Conservation (phyloP, 53 echinoderm and acorn worm genomes). For the Henricia sp. region DNA sequence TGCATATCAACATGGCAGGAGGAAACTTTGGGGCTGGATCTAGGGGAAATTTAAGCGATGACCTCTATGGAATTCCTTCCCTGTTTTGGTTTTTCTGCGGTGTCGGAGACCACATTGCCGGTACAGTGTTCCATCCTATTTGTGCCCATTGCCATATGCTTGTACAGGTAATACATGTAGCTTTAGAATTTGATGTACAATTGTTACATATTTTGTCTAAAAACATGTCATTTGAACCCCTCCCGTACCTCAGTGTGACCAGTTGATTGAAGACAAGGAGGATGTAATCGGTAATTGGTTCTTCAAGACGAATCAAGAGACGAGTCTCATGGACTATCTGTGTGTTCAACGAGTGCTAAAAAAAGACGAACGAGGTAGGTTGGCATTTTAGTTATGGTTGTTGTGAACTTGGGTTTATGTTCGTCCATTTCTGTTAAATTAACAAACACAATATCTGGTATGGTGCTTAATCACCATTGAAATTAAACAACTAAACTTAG, state of each 20-base stretch:
- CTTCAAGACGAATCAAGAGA: slow-evolving; percentile 84
- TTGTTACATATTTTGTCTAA: too few relatives aligned
- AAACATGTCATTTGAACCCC: neutral
- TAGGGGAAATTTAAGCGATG: too few relatives aligned
- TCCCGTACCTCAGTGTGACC: slow-evolving; percentile 75
- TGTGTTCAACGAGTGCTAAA: slow-evolving; percentile 86
- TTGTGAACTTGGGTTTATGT: too few relatives aligned
- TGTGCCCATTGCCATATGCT: neutral
- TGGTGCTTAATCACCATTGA: too few relatives aligned
- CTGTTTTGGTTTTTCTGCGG: too few relatives aligned
- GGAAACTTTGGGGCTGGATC: too few relatives aligned
- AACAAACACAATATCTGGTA: too few relatives aligned
- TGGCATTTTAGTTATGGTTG: too few relatives aligned
- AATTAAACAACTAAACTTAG: too few relatives aligned
- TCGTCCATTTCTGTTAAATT: too few relatives aligned
- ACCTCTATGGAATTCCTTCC: too few relatives aligned
- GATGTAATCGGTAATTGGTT: slow-evolving; percentile 89
- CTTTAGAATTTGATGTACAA: neutral
- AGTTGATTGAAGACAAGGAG: slow-evolving; percentile 82
- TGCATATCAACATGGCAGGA: too few relatives aligned
- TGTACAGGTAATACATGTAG: neutral
- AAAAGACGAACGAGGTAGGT: slow-evolving; percentile 85
- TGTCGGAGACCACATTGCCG: neutral
- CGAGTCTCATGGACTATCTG: slow-evolving; percentile 72
- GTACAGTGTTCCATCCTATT: neutral